These are phyloP conservation scores for Bombus waltoni DNA, from an alignment of 1,140 invertebrate species.

Conservation along the genomic window DNA sequence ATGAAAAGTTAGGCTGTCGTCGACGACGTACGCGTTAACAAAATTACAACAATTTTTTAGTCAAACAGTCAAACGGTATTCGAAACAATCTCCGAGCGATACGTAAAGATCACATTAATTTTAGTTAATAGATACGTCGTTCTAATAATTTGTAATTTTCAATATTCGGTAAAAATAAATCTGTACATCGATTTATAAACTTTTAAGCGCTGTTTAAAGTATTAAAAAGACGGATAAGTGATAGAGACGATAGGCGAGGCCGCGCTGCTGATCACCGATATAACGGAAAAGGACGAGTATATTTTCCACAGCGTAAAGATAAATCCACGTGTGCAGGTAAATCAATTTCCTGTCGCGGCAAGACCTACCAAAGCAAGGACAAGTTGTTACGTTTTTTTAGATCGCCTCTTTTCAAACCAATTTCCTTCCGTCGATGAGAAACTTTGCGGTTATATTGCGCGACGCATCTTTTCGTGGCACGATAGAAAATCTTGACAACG, in stretches of 20 bases:
- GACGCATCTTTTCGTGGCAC: not conserved
- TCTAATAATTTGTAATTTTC: not conserved
- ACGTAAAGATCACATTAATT: no score
- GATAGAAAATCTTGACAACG: not conserved
- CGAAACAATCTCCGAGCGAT: no score
- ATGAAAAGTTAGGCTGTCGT: no score
- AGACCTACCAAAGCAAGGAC: constrained; percentile 56
- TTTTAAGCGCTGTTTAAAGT: not conserved
- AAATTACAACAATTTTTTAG: no score
- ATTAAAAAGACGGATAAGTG: not conserved
- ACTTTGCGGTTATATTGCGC: constrained; percentile 22
- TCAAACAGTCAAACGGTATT: no score
- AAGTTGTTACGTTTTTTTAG: constrained; percentile 63
- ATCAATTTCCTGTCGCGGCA: constrained; percentile 65
- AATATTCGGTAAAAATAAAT: not conserved
- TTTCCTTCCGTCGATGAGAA: constrained; percentile 63
- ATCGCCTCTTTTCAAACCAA: constrained; percentile 60
- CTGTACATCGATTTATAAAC: not conserved
- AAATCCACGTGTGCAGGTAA: constrained; percentile 64
- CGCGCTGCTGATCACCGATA: constrained; percentile 41
- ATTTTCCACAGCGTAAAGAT: constrained; percentile 60
- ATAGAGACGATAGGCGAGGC: constrained; percentile 21
- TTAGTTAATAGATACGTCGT: no score
- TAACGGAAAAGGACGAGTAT: constrained; percentile 47
- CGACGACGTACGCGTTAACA: no score